Percentiles rank a stretch among this genome's conserved stretches.
Conservation (phyloP, 2,888 invertebrate species). For the Lathronympha strigana region DNA sequence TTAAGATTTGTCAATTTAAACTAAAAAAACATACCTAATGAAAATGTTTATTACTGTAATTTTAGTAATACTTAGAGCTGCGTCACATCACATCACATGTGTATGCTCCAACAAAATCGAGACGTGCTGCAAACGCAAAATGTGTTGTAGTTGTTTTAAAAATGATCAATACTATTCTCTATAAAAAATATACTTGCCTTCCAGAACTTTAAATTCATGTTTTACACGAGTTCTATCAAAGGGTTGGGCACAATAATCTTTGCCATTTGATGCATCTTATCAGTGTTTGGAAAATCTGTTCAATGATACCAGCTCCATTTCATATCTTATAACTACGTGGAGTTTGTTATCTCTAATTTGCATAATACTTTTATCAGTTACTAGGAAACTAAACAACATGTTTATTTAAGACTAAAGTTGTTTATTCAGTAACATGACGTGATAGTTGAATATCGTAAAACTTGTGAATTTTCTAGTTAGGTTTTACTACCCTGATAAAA, state of each 20-base stretch:
- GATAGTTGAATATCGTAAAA: not conserved
- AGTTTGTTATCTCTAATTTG: conserved; percentile 33
- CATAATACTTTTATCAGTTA: conserved; percentile 21
- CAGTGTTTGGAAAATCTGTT: conserved; percentile 50
- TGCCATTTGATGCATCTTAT: conserved; percentile 25
- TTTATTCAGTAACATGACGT: not conserved
- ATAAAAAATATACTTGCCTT: too few species aligned
- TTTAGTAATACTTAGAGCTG: too few species aligned
- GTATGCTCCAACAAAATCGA: too few species aligned
- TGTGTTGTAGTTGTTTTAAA: too few species aligned
- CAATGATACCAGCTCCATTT: conserved; percentile 49
- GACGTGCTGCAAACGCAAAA: too few species aligned
- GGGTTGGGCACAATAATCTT: not conserved
- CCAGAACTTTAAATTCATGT: too few species aligned
- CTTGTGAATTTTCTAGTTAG: not conserved
- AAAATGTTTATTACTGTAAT: too few species aligned
- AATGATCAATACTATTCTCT: too few species aligned
- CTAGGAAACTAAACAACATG: conserved; percentile 3
- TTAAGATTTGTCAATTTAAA: too few species aligned
- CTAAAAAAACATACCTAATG: too few species aligned
- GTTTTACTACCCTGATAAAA: not conserved
- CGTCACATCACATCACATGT: too few species aligned
- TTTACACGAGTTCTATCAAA: too few species aligned
- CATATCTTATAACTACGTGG: conserved; percentile 46
- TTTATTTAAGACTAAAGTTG: conserved; percentile 10